phyloP scores from a whole-genome alignment of 2,797 vertebrate species.

The Vespertilio murinus region DNA sequence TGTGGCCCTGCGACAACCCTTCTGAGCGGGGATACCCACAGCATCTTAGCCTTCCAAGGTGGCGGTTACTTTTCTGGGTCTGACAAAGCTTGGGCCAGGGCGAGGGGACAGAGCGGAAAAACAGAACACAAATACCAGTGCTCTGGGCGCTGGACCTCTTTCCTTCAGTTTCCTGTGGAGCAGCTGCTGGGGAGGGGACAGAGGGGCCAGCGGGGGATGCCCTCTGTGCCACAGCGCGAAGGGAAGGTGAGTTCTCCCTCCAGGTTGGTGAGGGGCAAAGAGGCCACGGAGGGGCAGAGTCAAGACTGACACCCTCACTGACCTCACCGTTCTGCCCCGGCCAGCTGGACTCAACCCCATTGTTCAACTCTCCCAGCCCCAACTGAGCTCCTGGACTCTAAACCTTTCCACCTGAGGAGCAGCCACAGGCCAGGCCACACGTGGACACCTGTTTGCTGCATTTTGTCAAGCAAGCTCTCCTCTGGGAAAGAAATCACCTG shows the following conservation, averaged over 20 bases:
- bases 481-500: neutral
- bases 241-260: neutral
- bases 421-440: neutral
- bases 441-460: neutral
- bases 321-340: neutral
- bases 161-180: neutral
- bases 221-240: neutral
- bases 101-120: neutral
- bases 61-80: neutral
- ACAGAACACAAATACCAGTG: neutral
- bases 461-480: neutral
- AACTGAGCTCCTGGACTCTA: neutral
- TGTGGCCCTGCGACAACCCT: neutral
- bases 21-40: neutral
- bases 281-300: no score
- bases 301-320: no score
- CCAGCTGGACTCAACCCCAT: accelerated
- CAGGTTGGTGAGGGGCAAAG: neutral
- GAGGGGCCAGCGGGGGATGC: no score
- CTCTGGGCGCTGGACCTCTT: no score
- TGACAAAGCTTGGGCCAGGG: neutral
- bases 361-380: neutral
- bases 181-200: neutral
- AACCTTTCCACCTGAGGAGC: neutral
- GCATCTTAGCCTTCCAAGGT: neutral